Evolutionary conservation across 2,113 vertebrate genomes (phyloP).

Genomic region (Xiphophorus maculatus): DNA sequence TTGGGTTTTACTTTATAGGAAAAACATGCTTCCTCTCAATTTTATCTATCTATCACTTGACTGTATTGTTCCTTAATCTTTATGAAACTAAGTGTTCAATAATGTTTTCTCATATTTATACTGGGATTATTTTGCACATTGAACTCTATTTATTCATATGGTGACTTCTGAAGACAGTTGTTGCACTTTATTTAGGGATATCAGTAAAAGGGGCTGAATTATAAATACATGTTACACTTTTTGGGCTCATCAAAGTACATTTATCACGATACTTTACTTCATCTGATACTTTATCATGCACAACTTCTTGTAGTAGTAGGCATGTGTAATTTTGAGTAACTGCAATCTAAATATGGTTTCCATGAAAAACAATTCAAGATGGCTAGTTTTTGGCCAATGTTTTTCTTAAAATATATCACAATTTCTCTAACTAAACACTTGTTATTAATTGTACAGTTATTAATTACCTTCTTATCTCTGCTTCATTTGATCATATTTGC

Average conservation of each 20-base stretch:
- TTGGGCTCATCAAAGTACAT: not conserved
- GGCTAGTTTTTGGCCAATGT: too few species aligned
- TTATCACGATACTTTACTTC: too few species aligned
- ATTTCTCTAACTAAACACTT: slow-evolving; percentile 1
- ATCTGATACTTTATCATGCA: not conserved
- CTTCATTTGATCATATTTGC: not conserved
- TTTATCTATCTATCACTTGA: too few species aligned
- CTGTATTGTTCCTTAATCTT: too few species aligned
- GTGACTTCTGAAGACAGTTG: not conserved
- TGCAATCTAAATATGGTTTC: not conserved
- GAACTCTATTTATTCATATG: not conserved
- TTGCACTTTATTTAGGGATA: not conserved
- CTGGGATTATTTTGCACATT: too few species aligned
- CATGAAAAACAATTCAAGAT: too few species aligned
- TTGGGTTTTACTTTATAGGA: not conserved
- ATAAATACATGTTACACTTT: not conserved
- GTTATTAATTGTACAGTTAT: not conserved
- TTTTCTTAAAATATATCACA: not conserved
- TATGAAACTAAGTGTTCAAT: too few species aligned
- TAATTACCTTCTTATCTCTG: too few species aligned
- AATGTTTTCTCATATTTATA: not conserved
- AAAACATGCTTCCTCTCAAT: too few species aligned
- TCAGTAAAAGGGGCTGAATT: not conserved
- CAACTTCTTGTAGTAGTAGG: not conserved
- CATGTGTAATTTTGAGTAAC: not conserved